Conservation (phyloP, 1,140 invertebrate species). For the Dendrolimus punctatus region DNA sequence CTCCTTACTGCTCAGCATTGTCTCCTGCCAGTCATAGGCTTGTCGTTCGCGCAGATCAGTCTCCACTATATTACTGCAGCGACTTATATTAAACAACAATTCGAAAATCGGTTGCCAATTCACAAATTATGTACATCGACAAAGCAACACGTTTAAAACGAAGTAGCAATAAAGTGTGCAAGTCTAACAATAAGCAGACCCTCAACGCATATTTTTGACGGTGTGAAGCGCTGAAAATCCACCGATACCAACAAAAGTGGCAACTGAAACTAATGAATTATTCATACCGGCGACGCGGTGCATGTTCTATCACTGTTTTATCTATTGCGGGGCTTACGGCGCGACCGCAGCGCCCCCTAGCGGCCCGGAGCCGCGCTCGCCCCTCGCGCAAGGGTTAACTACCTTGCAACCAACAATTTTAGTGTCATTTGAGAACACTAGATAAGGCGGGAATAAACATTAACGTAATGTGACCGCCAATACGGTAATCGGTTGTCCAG, state of each 20-base stretch:
- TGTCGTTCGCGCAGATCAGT: too few relatives aligned
- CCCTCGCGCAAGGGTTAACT: conserved; percentile 61
- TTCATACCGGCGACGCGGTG: conserved; percentile 65
- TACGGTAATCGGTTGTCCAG: conserved; percentile 32
- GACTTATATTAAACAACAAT: neutral
- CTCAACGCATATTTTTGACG: conserved; percentile 63
- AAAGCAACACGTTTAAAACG: conserved; percentile 30
- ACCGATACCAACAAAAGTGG: conserved; percentile 69
- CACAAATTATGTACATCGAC: conserved; percentile 13
- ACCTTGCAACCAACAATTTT: conserved; percentile 67
- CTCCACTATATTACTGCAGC: too few relatives aligned
- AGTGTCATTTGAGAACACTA: conserved; percentile 64
- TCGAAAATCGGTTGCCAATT: conserved; percentile 6
- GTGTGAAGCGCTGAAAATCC: conserved; percentile 66
- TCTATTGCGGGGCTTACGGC: conserved; percentile 61
- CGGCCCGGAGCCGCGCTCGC: conserved; percentile 29
- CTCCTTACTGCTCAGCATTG: too few relatives aligned
- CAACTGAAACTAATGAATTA: conserved; percentile 71
- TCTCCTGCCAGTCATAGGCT: too few relatives aligned
- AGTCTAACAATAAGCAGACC: conserved; percentile 56
- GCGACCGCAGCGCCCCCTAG: conserved; percentile 13
- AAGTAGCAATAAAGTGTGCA: conserved; percentile 37
- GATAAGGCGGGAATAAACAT: conserved; percentile 66
- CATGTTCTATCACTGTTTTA: conserved; percentile 72
- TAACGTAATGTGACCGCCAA: conserved; percentile 56